Evolutionary conservation across 2,113 vertebrate species (phyloP), one percentile per base, ranked within the genome.

Genomic region (Caracal caracal): DNA sequence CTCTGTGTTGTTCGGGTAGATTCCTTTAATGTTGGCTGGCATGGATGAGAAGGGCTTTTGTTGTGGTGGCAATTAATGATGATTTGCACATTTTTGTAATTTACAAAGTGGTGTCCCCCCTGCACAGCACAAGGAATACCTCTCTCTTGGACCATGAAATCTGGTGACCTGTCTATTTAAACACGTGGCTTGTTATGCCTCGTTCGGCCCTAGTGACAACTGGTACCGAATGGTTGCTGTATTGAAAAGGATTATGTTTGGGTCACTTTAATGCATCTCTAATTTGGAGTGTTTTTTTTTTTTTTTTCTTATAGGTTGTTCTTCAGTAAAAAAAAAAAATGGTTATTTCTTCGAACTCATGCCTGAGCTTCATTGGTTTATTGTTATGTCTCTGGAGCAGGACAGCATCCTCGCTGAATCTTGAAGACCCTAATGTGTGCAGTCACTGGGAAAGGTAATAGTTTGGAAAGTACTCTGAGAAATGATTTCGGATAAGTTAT

Each of bases 371-470:
- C 81, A 92, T 98, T 24, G 78, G 99, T 95, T 97, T 99, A 70
- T 85, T 99, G 59, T 95, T 98, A 33, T 99, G 98, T 97, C 98
- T 98, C 47, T 99, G 99, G 98, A 97, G 99, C 75, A 98, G 91
- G 63, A 96, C 97, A 90, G 75, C 99, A 40, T 98, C 98, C 35
- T 98, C 99, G 49, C 98, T 99, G 96, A 99, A 99, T 98, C 99
- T 99, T 90, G 99, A 99, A 88, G 99, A 99, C 95, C 99, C 99
- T 71, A 99, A 99, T n/a, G 99, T 99, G 94, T 99, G 99, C 98
- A 99, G 99, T 98, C 99, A 99, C 98, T 99, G 99, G 99, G 99
- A 99, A 98, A 99, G 99, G 99, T 99, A 98, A 98, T 71, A 19
- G 35, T 97, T 92, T 17, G 79, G 20, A n/a, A 79, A 96, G 24